Evolutionary conservation across 2,888 invertebrate species (phyloP).

Genomic region (Oxytorus armatus): DNA sequence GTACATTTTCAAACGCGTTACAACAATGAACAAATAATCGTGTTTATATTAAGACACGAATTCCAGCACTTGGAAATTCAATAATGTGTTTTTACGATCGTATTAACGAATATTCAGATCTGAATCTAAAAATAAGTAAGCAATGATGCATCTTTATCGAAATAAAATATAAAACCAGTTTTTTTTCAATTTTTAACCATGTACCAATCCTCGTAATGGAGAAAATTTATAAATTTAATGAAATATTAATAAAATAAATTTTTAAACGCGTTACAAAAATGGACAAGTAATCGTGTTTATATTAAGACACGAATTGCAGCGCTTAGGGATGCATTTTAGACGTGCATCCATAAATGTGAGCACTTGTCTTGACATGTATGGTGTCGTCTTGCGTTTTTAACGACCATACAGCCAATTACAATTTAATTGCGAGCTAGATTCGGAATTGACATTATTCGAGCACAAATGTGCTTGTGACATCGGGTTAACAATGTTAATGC

Average conservation of each 20-base stretch:
- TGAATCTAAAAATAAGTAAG: no score
- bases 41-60: background rate
- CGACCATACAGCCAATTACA: conserved; percentile 12
- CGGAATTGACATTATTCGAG: background rate
- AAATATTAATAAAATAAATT: background rate
- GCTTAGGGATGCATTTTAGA: conserved; percentile 9
- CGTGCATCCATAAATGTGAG: background rate
- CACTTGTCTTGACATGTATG: background rate
- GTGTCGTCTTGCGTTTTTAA: conserved; percentile 4
- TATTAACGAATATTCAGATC: no score
- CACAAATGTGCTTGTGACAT: no score
- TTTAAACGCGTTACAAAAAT: background rate
- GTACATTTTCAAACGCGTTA: background rate
- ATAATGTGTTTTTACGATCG: no score
- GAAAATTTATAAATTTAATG: no score
- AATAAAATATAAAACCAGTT: no score
- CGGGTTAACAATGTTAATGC: no score
- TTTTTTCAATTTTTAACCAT: no score
- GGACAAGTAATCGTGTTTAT: background rate
- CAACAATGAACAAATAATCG: background rate
- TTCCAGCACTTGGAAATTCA: conserved; percentile 26
- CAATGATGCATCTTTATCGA: no score
- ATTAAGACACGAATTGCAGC: background rate
- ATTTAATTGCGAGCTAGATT: conserved; percentile 30
- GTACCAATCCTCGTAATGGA: no score